phyloP scores from a whole-genome alignment of 2,888 invertebrate genomes.

The Leucozona laternaria region DNA sequence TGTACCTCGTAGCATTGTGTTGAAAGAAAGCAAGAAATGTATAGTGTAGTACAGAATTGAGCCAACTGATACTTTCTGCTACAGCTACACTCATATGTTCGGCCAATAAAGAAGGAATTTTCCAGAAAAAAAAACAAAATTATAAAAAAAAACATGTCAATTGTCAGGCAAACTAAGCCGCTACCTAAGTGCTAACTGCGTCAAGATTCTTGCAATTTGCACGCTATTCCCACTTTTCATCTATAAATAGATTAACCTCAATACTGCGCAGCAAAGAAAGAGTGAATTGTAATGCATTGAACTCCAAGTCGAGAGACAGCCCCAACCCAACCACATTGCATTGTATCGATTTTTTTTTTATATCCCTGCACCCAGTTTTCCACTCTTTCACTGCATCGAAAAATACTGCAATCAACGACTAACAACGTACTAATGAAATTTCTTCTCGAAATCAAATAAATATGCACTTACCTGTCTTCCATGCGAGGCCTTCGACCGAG shows the following conservation, averaged over 20 bases:
- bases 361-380: slow-evolving; percentile 9
- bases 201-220: slow-evolving; percentile 37
- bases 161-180: neutral
- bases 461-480: slow-evolving; percentile 90
- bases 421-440: neutral
- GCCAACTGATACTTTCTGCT: too few relatives aligned
- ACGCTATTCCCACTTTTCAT: slow-evolving; percentile 35
- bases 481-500: slow-evolving; percentile 95
- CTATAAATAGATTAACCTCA: slow-evolving; percentile 70
- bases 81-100: neutral
- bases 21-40: too few relatives aligned
- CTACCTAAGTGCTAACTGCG: slow-evolving; percentile 1
- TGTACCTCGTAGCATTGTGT: too few relatives aligned
- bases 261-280: slow-evolving; percentile 39
- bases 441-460: slow-evolving; percentile 3
- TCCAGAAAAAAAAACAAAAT: slow-evolving; percentile 18
- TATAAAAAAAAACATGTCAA: neutral
- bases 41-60: too few relatives aligned
- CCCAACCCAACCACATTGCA: slow-evolving; percentile 9
- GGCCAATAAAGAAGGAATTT: neutral
- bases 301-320: slow-evolving; percentile 41
- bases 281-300: slow-evolving; percentile 47
- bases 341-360: slow-evolving; percentile 66
- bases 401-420: neutral
- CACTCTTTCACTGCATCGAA: neutral